Percentiles rank a stretch among this genome's conserved stretches.
phyloP scores from a whole-genome alignment of 2,113 vertebrate species.

The Trematocara unimaculatum region DNA sequence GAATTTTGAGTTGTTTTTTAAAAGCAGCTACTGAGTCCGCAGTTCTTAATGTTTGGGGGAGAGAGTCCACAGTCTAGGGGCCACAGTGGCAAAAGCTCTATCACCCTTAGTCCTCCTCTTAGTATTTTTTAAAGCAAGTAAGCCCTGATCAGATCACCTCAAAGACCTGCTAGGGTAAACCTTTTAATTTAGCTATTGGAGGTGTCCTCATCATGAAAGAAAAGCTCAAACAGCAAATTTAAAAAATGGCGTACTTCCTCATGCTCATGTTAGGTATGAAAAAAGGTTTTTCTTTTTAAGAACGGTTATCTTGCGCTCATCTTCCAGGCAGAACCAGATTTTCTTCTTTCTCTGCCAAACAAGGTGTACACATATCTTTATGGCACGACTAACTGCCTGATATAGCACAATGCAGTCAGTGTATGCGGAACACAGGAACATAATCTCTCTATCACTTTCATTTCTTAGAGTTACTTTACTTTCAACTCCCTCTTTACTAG shows the following conservation, averaged over 20 bases:
- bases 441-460: background rate
- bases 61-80: no score
- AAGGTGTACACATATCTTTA: background rate
- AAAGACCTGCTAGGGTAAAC: no score
- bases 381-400: background rate
- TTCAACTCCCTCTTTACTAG: background rate
- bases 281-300: background rate
- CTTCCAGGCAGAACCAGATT: conserved; percentile 38
- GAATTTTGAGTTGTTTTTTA: no score
- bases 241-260: background rate
- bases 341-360: conserved; percentile 51
- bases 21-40: no score
- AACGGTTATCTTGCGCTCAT: background rate
- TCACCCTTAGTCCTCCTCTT: no score
- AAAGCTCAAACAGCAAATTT: background rate
- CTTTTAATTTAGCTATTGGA: background rate
- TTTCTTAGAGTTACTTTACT: background rate
- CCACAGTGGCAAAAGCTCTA: no score
- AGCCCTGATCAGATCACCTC: no score
- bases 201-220: background rate
- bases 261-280: background rate
- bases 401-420: background rate
- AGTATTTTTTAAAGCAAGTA: no score
- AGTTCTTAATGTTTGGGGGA: no score
- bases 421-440: background rate